These are phyloP conservation scores for Muschampia staudingeri DNA, from an alignment of 2,888 invertebrate genomes.

Conservation along the genomic window DNA sequence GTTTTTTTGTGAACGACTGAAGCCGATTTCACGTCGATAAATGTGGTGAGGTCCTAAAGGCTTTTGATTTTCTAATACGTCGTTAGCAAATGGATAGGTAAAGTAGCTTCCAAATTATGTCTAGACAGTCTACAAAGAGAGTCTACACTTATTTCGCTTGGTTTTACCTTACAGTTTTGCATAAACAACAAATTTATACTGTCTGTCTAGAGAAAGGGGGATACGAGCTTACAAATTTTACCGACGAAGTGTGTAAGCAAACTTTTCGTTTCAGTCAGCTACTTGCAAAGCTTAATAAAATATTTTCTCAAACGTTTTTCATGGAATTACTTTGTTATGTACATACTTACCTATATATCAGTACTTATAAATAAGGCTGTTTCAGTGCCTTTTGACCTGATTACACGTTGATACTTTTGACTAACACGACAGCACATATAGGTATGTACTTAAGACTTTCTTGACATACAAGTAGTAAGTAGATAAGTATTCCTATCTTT, in stretches of 20 bases:
- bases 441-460: too few relatives aligned
- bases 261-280: not conserved
- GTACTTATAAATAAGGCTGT: too few relatives aligned
- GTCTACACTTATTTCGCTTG: not conserved
- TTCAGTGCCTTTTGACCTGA: too few relatives aligned
- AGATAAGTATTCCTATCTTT: too few relatives aligned
- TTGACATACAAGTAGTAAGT: too few relatives aligned
- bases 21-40: too few relatives aligned
- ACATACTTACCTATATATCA: too few relatives aligned
- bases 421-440: too few relatives aligned
- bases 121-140: not conserved
- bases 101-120: not conserved
- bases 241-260: constrained; percentile 3
- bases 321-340: not conserved
- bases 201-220: not conserved
- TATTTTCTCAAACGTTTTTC: not conserved
- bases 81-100: too few relatives aligned
- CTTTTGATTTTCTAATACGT: not conserved
- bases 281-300: not conserved
- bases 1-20: too few relatives aligned
- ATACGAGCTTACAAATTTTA: not conserved
- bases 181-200: not conserved
- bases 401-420: too few relatives aligned
- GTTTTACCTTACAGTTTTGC: not conserved
- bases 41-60: not conserved